phyloP scores from a whole-genome alignment of 2,888 invertebrate genomes.

The Harpalus rubripes region DNA sequence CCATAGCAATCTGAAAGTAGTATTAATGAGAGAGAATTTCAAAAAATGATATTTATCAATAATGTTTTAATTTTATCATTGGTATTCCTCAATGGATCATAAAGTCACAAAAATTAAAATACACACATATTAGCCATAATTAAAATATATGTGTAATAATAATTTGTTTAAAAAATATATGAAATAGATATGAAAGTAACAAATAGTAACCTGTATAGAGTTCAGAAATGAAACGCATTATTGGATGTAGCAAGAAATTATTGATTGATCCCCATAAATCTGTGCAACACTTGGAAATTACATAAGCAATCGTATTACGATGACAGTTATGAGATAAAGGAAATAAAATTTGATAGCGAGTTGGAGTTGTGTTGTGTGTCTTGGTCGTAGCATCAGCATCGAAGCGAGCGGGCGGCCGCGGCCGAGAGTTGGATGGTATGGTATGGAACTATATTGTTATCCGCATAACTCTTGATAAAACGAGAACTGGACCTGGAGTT shows the following conservation, averaged over 20 bases:
- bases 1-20: too few relatives aligned
- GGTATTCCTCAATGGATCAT: too few relatives aligned
- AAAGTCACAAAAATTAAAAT: too few relatives aligned
- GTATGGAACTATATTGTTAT: conserved; percentile 42
- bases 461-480: conserved; percentile 58
- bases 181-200: too few relatives aligned
- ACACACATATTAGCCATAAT: too few relatives aligned
- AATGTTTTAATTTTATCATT: too few relatives aligned
- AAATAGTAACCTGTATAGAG: too few relatives aligned
- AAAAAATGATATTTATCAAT: too few relatives aligned
- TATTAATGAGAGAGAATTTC: too few relatives aligned
- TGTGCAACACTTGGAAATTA: conserved; percentile 1
- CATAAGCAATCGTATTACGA: conserved; percentile 7
- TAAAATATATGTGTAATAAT: too few relatives aligned
- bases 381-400: neutral
- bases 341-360: conserved; percentile 18
- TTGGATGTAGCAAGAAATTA: neutral
- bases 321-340: conserved; percentile 24
- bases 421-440: conserved; percentile 13
- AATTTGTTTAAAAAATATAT: too few relatives aligned
- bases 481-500: conserved; percentile 62
- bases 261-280: neutral
- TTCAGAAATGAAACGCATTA: too few relatives aligned
- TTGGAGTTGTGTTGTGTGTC: neutral
- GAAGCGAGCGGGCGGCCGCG: neutral